phyloP scores from a whole-genome alignment of 2,113 vertebrate species.

The Chamaea fasciata region DNA sequence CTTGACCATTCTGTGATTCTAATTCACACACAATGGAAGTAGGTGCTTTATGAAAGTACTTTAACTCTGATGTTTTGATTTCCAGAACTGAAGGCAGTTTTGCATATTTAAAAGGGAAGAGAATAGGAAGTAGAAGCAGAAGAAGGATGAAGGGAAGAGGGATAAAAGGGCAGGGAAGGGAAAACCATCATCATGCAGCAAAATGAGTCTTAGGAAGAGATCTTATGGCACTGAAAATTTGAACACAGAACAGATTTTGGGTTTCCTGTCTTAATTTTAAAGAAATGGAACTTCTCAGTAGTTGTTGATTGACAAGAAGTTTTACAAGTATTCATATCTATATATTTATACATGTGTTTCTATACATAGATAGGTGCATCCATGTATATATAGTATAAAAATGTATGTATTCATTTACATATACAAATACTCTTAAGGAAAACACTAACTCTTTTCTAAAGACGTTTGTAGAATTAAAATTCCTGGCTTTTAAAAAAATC shows the following conservation, averaged over 20 bases:
- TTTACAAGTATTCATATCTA: background rate
- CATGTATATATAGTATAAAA: background rate
- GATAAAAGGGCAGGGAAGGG: background rate
- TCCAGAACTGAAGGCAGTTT: background rate
- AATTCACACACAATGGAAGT: background rate
- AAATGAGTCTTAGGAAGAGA: background rate
- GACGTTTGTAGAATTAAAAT: background rate
- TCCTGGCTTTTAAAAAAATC: rapidly evolving
- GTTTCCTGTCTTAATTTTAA: background rate
- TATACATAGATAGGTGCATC: background rate
- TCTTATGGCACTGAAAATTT: background rate
- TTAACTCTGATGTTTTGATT: background rate
- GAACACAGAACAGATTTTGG: background rate
- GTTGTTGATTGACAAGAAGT: background rate
- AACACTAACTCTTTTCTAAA: background rate
- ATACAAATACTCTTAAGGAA: background rate
- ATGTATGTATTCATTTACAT: background rate
- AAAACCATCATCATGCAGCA: background rate
- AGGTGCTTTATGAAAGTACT: background rate
- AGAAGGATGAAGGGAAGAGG: background rate
- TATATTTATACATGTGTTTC: background rate
- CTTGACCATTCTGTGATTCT: background rate
- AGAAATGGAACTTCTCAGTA: background rate
- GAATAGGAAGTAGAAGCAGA: background rate
- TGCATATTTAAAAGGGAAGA: background rate